phyloP scores from a whole-genome alignment of 2,888 invertebrate species.

The Drosophila multiciliata region DNA sequence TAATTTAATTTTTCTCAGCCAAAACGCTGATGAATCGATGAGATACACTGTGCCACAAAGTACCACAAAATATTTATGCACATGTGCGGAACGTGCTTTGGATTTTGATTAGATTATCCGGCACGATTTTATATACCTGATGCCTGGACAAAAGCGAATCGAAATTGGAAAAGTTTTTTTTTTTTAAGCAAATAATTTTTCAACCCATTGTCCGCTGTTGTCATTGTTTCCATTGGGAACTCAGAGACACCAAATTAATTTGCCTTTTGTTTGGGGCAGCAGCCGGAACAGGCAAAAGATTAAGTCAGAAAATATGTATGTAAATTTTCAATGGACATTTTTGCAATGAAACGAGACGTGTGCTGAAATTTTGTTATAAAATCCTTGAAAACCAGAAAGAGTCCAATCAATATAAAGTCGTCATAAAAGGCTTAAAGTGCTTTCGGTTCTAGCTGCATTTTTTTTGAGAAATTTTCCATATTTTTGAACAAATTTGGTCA shows the following conservation, averaged over 20 bases:
- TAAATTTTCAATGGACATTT: neutral
- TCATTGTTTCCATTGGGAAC: neutral
- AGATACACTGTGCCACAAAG: neutral
- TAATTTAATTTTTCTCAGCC: constrained; percentile 1
- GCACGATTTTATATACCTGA: constrained; percentile 8
- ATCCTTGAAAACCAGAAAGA: neutral
- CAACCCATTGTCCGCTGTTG: constrained; percentile 20
- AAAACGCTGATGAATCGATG: constrained; percentile 34
- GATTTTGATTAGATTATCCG: constrained; percentile 47
- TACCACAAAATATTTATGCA: constrained; percentile 5
- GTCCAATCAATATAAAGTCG: neutral
- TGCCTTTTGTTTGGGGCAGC: neutral
- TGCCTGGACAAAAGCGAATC: neutral
- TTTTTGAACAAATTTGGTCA: neutral
- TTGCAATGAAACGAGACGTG: neutral
- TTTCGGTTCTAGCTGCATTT: neutral
- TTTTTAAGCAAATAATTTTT: constrained; percentile 10
- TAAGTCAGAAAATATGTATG: neutral
- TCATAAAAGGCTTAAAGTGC: neutral
- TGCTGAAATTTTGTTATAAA: neutral
- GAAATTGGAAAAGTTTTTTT: constrained; percentile 7
- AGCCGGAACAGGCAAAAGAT: neutral
- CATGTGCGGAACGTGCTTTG: constrained; percentile 46
- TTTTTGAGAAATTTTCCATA: neutral
- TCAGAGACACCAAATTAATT: neutral